Evolutionary conservation across 2,113 vertebrate genomes (phyloP).

Genomic region (Pseudorhombus dupliciocellatus): DNA sequence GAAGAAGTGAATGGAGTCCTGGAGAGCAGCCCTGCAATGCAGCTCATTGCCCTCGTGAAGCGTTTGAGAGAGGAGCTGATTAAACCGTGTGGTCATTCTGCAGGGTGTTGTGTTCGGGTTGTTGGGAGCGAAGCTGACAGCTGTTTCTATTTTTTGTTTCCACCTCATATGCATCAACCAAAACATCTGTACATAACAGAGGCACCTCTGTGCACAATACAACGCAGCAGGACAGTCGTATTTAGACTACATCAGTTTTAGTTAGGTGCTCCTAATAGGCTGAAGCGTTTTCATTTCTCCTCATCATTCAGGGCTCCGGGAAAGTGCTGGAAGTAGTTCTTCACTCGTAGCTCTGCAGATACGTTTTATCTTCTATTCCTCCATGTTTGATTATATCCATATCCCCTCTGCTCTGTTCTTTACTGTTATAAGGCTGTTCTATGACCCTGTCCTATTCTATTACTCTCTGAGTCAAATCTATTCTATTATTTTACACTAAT

Average conservation of each 20-base stretch:
- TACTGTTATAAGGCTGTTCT: background rate
- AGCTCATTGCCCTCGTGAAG: background rate
- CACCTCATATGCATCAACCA: background rate
- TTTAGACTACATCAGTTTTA: background rate
- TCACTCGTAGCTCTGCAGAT: background rate
- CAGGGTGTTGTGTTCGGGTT: background rate
- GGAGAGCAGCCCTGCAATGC: background rate
- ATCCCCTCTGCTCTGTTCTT: background rate
- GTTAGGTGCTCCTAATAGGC: background rate
- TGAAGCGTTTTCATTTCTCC: background rate
- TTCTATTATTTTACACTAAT: constrained; percentile 1
- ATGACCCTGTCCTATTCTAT: background rate
- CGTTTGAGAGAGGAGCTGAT: background rate
- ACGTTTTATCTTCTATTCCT: too few relatives aligned
- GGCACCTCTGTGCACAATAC: background rate
- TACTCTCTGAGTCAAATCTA: background rate
- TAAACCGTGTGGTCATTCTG: background rate
- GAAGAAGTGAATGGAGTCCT: background rate
- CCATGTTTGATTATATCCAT: too few relatives aligned
- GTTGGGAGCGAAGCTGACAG: background rate
- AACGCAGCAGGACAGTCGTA: too few relatives aligned
- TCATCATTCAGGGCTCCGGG: background rate
- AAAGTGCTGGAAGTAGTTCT: background rate
- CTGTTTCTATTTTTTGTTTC: background rate
- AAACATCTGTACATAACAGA: background rate